Evolutionary conservation across 37 sponge, comb jelly and placozoan genomes (phyloP).

Genomic region (Cliona cf. orientalis): DNA sequence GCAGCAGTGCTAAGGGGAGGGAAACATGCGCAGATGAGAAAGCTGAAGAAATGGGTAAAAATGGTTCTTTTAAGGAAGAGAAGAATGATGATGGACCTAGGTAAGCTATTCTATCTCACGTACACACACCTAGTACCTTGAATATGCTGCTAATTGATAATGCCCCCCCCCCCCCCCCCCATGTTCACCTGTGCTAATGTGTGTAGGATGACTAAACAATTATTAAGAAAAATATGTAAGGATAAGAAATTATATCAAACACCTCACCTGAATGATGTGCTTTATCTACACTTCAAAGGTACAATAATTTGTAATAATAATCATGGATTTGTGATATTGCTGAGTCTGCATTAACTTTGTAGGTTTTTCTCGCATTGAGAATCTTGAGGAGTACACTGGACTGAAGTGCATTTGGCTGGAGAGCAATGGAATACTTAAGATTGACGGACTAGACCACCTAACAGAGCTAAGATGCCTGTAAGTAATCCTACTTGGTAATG

Average conservation of each 20-base stretch:
- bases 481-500: slow-evolving; percentile 2
- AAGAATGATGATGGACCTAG: too few species aligned
- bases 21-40: neutral
- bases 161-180: too few species aligned
- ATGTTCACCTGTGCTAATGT: too few species aligned
- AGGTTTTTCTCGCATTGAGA: slow-evolving; percentile 95
- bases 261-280: slow-evolving; percentile 94
- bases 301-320: neutral
- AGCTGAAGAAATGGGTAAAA: neutral
- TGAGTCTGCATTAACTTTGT: neutral
- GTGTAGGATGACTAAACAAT: slow-evolving; percentile 87
- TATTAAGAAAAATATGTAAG: slow-evolving; percentile 84
- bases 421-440: slow-evolving; percentile 87
- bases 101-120: too few species aligned
- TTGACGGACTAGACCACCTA: slow-evolving; percentile 88
- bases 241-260: slow-evolving; percentile 86
- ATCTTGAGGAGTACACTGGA: slow-evolving; percentile 95
- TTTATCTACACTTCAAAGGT: slow-evolving; percentile 98
- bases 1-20: neutral
- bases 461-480: slow-evolving; percentile 87
- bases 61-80: too few species aligned
- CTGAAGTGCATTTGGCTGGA: slow-evolving; percentile 96
- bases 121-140: too few species aligned
- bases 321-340: neutral
- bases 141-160: too few species aligned